Evolutionary conservation across 2,113 vertebrate genomes (phyloP), one percentile per base, ranked within the genome.

Genomic region (Blennius ocellaris): DNA sequence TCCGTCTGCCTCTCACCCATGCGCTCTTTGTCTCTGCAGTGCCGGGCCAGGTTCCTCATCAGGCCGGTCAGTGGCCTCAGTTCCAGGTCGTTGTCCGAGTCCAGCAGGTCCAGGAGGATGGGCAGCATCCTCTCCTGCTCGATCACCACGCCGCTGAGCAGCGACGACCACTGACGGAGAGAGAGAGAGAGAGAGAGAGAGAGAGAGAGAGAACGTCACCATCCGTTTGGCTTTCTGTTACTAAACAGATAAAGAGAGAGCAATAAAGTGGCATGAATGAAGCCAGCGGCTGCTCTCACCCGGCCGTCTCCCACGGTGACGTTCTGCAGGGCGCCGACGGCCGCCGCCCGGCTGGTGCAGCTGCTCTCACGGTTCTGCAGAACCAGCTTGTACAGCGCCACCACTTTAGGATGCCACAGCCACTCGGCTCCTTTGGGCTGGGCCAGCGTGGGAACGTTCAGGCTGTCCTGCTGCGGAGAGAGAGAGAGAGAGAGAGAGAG

Each of bases 111-210:
- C 74, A 98, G 82, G 52, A 99, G 93, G 0, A 95, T 92, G 51
- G 97, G 97, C 68, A 98, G 87, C 90, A 99, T 95, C 56, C 94
- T 92, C 87, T 99, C 96, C 90, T 97, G 96, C 79, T 99, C 97
- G 84, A 96, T 77, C 0, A 96, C 94, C 86, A 97, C 94, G 21
- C 91, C 85, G 83, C 96, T 96, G 89, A 99, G 89, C 78, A 99
- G 94, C 0, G 94, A 93, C 0, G 96, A 89, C 97, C 97, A 99
- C 97, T 99, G 81, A 65, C 58, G 67, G 12, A 65, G 21, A 37
- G 21, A 30, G 21, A 30, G 21, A 30, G n/a, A n/a, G n/a, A n/a
- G n/a, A n/a, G n/a, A n/a, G n/a, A n/a, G n/a, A n/a, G n/a, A n/a
- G n/a, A n/a, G 12, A 65, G 21, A 37, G 21, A 30, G 21, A 30